Percentiles rank a stretch among this genome's conserved stretches.
Evolutionary conservation across 2,797 vertebrate species (phyloP).

Genomic region (Diceros bicornis): DNA sequence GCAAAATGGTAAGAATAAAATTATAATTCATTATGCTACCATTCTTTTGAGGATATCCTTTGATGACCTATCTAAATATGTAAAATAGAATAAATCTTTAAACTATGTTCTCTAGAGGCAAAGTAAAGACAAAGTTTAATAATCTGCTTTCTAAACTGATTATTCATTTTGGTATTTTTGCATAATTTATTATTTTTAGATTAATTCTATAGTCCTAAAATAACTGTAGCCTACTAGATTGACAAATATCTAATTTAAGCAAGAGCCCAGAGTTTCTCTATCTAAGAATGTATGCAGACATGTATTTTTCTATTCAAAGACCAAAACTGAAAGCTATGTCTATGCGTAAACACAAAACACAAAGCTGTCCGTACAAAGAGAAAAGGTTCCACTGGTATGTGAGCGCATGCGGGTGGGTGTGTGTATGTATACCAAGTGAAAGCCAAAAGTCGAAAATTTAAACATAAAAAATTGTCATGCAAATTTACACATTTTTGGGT

Average conservation of each 20-base stretch:
- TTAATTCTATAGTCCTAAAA: constrained; percentile 66
- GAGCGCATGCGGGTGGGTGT: neutral
- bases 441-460: constrained; percentile 63
- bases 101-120: constrained; percentile 67
- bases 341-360: constrained; percentile 54
- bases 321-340: constrained; percentile 13
- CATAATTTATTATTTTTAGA: constrained; percentile 76
- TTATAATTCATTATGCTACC: constrained; percentile 77
- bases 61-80: constrained; percentile 70
- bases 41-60: constrained; percentile 69
- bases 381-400: constrained; percentile 7
- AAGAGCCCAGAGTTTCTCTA: constrained; percentile 58
- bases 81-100: constrained; percentile 74
- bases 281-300: constrained; percentile 52
- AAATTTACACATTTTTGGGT: constrained; percentile 45
- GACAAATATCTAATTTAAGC: constrained; percentile 67
- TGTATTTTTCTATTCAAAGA: constrained; percentile 40
- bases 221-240: constrained; percentile 45
- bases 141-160: constrained; percentile 62
- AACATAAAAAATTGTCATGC: neutral
- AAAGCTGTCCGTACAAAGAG: neutral
- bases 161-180: constrained; percentile 65
- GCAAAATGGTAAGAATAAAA: constrained; percentile 71
- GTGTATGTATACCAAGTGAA: neutral
- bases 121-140: constrained; percentile 76